Evolutionary conservation across 2,113 vertebrate species (phyloP), one percentile per base, ranked within the genome.

Genomic region (Microcebus murinus): DNA sequence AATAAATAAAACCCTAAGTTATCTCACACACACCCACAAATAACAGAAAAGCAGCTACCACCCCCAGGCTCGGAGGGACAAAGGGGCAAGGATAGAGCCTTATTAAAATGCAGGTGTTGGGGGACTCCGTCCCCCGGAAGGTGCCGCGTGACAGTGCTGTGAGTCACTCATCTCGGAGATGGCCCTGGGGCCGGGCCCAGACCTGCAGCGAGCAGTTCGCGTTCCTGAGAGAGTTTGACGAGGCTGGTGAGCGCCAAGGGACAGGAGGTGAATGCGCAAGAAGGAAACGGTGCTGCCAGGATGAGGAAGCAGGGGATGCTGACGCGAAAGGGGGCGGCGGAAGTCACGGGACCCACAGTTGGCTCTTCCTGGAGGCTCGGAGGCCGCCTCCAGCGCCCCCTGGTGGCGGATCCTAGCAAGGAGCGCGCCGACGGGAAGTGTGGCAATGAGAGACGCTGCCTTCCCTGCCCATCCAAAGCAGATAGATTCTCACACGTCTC

Each of bases 181-280:
- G 3, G 42, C 14, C 21, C 9, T 31, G 20, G 3, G 6, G 25
- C 34, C 70, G 39, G 34, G 36, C 10, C 21, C 29, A 55, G 12
- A 31, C 8, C 39, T 10, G 48, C 61, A 34, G 1, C 21, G 34
- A 59, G 42, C 18, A 83, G 18, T 0, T 13, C 8, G 4, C 1
- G 15, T 31, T 42, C 63, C 39, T n/a, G 6, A 71, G 45, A 8
- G 9, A 65, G 6, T 14, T 2, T 2, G 0, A 15, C 3, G n/a
- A 27, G 3, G 2, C 7, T 15, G 12, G 21, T 31, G 23, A 21
- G 1, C 15, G 14, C 9, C 2, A 39, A 70, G 18, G 8, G 21
- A 55, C 23, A 13, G 2, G 1, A 5, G 12, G 55, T 21, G 36
- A 55, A 31, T 14, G 11, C 3, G 25, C 29, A 15, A 29, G 29